Evolutionary conservation across 2,888 invertebrate species (phyloP).

Genomic region (Chironomus tentans): DNA sequence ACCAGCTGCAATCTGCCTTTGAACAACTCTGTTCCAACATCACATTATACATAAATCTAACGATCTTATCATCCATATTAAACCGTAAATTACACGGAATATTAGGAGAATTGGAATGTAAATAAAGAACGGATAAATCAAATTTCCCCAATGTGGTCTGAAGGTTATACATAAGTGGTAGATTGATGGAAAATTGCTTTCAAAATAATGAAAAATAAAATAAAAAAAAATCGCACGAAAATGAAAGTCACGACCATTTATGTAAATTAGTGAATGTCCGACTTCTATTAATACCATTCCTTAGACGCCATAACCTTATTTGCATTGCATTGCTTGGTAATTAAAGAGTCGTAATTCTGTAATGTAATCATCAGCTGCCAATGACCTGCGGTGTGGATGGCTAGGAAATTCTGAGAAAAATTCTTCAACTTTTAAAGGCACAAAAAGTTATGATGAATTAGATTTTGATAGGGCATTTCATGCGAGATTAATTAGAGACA

Average conservation of each 20-base stretch:
- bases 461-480: too few species aligned
- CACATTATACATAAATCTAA: background rate
- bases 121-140: background rate
- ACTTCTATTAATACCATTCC: background rate
- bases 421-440: too few species aligned
- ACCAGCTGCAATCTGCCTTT: too few species aligned
- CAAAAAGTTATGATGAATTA: too few species aligned
- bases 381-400: too few species aligned
- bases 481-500: too few species aligned
- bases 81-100: background rate
- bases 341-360: too few species aligned
- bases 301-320: background rate
- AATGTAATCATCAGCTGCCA: too few species aligned
- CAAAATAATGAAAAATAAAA: background rate
- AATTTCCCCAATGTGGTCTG: conserved; percentile 2
- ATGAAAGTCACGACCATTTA: conserved; percentile 17
- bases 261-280: background rate
- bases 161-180: background rate
- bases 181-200: background rate
- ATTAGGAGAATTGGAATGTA: background rate
- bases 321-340: background rate
- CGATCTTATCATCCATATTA: background rate
- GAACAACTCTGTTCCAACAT: too few species aligned
- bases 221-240: conserved; percentile 5
- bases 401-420: too few species aligned